phyloP scores from a whole-genome alignment of 2,113 vertebrate species.

The Bothrops jararaca region DNA sequence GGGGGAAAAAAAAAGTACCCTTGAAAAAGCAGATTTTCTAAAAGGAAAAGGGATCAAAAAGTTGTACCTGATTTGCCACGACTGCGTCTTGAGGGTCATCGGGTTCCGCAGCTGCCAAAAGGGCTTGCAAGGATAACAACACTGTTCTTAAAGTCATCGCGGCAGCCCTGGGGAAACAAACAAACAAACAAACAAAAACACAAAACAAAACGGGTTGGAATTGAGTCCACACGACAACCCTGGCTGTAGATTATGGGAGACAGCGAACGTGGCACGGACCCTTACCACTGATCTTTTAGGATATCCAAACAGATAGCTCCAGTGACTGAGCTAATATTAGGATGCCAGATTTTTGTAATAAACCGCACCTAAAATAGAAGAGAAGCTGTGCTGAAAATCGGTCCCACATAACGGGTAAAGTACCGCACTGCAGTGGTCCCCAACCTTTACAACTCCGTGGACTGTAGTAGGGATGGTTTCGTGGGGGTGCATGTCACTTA shows the following conservation, averaged over 20 bases:
- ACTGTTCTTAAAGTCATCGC: conserved; percentile 98
- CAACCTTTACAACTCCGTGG: background rate
- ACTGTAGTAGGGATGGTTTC: background rate
- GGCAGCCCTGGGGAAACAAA: conserved; percentile 80
- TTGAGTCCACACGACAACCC: background rate
- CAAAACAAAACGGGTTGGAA: conserved; percentile 1
- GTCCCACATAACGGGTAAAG: background rate
- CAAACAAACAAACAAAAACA: no score
- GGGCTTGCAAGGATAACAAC: conserved; percentile 92
- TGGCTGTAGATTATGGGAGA: no score
- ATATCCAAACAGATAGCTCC: conserved; percentile 99
- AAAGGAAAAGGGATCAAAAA: background rate
- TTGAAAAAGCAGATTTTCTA: background rate
- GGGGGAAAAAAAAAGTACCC: background rate
- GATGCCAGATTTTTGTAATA: conserved; percentile 99
- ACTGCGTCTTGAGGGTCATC: conserved; percentile 97
- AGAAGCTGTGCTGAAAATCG: conserved; percentile 2
- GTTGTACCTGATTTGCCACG: conserved; percentile 93
- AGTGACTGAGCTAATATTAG: conserved; percentile 99
- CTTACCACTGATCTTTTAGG: conserved; percentile 99
- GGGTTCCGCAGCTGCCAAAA: conserved; percentile 93
- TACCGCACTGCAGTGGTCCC: background rate
- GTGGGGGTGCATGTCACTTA: background rate
- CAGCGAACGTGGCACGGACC: conserved; percentile 16
- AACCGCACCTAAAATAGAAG: conserved; percentile 88